Base-by-base conservation (phyloP, 1,140 invertebrate genomes). In the Cardiocondyla obscurior region DNA sequence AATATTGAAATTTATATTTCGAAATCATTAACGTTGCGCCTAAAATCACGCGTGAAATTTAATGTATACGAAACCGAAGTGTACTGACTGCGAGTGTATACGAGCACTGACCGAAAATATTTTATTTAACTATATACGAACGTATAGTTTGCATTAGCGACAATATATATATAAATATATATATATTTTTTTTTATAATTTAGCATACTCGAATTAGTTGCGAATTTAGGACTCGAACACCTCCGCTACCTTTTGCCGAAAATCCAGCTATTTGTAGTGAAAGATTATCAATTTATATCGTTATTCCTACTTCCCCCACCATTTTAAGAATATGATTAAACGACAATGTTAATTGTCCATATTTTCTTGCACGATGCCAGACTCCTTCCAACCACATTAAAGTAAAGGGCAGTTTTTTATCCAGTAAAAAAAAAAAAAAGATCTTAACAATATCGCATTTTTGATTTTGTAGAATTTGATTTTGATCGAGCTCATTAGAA, bases 331-430 rank as follows among this genome's bases (percentile, higher is more conserved):
- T 16, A 69, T 53, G 12, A 28, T 39, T 69, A 42, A 67, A 67
- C 36, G 49, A 12, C 33, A 55, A 33, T 46, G 33, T 67, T 53
- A 42, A 67, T 51, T 69, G 16, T 67, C 60, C 22, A 67, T 28
- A 39, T 53, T 77, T 36, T 79, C 22, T 79, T 79, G 74, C 74
- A 79, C 74, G 62, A 69, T 53, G 22, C 12, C 74, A 79, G 74
- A 69, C 74, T 79, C 74, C 74, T 79, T 79, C 74, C 74, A 79
- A 69, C 16, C 30, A 44, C 36, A 28, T 42, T 53, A 7, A 49
- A 74, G 72, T 79, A 69, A 67, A 67, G 28, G 8, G 25, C 33
- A 51, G 3, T 67, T n/a, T n/a, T n/a, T n/a, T 69, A 69, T 79
- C 74, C 74, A 19, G n/a, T 25, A 53, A 55, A 12, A 49, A 62